Conservation (phyloP, 1,140 invertebrate genomes). For the Brachionus plicatilis region DNA sequence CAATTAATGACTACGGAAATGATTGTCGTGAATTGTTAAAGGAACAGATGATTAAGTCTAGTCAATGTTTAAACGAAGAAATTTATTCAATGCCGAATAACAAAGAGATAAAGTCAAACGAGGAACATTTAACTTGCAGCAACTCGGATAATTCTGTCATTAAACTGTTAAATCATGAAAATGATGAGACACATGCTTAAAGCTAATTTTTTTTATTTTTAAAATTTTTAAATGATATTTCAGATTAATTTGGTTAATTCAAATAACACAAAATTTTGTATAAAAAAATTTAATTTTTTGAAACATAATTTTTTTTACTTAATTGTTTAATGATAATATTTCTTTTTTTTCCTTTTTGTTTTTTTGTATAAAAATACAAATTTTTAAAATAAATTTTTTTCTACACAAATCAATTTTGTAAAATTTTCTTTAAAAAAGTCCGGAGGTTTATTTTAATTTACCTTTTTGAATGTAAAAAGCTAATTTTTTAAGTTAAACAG, state of each 20-base stretch:
- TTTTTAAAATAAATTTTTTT: background rate
- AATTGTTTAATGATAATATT: background rate
- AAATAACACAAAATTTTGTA: background rate
- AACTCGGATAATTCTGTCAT: background rate
- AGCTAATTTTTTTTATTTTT: background rate
- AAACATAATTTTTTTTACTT: background rate
- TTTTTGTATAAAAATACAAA: background rate
- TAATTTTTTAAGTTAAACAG: background rate
- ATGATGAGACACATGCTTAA: slow-evolving; percentile 12
- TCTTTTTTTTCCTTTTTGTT: background rate
- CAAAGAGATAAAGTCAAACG: background rate
- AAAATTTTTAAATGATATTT: background rate
- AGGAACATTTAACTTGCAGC: background rate
- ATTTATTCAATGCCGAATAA: slow-evolving; percentile 10
- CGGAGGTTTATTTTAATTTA: no score
- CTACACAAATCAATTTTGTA: background rate
- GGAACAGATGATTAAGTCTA: background rate
- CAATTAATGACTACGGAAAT: slow-evolving; percentile 17
- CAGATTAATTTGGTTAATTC: background rate
- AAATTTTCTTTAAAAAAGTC: no score
- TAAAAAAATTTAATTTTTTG: background rate
- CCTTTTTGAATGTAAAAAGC: no score
- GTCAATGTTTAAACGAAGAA: background rate
- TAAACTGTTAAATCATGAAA: slow-evolving; percentile 5
- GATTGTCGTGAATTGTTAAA: background rate